phyloP scores from a whole-genome alignment of 1,140 invertebrate genomes.

The Listronotus bonariensis region DNA sequence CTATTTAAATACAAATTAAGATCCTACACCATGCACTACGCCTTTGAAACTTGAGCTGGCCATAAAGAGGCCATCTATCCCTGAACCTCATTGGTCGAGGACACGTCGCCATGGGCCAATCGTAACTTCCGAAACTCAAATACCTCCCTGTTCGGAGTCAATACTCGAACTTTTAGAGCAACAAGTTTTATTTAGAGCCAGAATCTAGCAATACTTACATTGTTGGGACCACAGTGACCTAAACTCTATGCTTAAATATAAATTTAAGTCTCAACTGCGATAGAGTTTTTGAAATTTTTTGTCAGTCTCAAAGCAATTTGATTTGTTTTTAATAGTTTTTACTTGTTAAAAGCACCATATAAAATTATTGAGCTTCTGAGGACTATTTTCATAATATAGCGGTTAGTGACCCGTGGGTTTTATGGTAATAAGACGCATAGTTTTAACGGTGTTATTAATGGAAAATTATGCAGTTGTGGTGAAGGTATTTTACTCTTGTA shows the following conservation, averaged over 20 bases:
- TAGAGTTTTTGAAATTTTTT: no score
- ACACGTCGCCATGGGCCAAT: constrained; percentile 43
- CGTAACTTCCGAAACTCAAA: constrained; percentile 39
- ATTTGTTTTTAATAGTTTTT: no score
- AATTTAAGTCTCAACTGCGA: background rate
- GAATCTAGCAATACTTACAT: background rate
- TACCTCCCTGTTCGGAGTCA: constrained; percentile 37
- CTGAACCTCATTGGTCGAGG: constrained; percentile 45
- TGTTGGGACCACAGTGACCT: background rate
- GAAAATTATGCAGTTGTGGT: constrained; percentile 3
- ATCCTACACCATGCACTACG: background rate
- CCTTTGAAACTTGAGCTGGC: background rate
- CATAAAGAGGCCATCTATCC: constrained; percentile 42
- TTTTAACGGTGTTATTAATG: background rate
- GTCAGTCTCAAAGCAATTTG: no score
- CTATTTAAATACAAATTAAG: no score
- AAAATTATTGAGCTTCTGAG: background rate
- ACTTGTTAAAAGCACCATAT: no score
- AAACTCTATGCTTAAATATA: constrained; percentile 4
- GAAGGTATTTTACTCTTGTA: no score
- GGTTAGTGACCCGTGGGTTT: constrained; percentile 25
- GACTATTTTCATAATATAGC: constrained; percentile 1
- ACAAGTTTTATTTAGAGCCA: constrained; percentile 45
- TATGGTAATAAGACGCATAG: background rate
- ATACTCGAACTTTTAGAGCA: constrained; percentile 43